Evolutionary conservation across 2,888 invertebrate species (phyloP), one percentile per base, ranked within the genome.

Genomic region (Apamea sordens): DNA sequence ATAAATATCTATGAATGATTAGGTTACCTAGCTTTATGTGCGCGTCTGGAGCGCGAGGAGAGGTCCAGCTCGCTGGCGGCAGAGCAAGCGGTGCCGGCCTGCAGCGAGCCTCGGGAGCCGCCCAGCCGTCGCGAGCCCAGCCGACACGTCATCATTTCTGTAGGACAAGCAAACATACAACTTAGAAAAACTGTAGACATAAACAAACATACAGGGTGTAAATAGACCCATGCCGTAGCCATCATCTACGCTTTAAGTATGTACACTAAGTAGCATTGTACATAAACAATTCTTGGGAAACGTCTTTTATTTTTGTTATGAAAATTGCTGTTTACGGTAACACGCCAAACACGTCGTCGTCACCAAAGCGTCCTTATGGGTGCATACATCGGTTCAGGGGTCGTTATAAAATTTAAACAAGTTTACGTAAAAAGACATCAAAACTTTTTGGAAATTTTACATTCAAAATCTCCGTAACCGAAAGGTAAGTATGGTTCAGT

Each of bases 131-230:
- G 97, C 97, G 98, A 97, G 92, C 98, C 98, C 97, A 98, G 97
- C 95, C 98, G 98, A 95, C 98, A 98, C 94, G 98, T 98, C 95
- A 98, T 98, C 95, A 98, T 97, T 96, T 98, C 98, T 98, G 95
- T 32, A 79, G n/a, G 83, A 86, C 86, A 79, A 88, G 86, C 18
- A 84, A n/a, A 65, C 11, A 13, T 63, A 36, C 18, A 36, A 41
- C 7, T 36, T 63, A 36, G 7, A 1, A 61, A 61, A 36, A 36
- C 21, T 32, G 4, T 63, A 32, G 4, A 21, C 63, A 21, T 18
- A 0, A 63, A 63, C 10, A 32, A 63, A 32, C 1, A 21, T 63
- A 32, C 32, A 21, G 10, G 63, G 0, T 10, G 32, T 32, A 8
- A 32, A 61, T 28, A 61, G 28, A 61, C 28, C 15, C 28, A 28